Conservation (phyloP, 2,888 invertebrate species). For the Trissolcus brochymenae region DNA sequence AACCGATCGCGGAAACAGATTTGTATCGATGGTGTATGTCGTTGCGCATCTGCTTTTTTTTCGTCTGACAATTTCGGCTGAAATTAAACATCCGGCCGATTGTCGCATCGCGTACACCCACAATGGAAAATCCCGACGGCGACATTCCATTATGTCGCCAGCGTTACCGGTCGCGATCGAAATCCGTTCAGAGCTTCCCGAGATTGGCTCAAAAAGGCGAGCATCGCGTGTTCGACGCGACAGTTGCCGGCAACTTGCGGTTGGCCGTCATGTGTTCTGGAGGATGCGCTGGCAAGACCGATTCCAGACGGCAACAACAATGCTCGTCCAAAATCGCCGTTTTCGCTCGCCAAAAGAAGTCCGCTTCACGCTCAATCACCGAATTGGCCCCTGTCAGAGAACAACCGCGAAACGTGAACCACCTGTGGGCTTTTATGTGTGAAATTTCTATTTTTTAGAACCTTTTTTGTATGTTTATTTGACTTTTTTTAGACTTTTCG, state of each 20-base stretch:
- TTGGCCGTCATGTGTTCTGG: slow-evolving; percentile 69
- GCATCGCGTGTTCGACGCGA: slow-evolving; percentile 58
- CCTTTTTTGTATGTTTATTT: neutral
- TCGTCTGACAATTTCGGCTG: neutral
- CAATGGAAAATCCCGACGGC: slow-evolving; percentile 9
- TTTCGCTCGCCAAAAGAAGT: slow-evolving; percentile 55
- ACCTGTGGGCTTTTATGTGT: slow-evolving; percentile 58
- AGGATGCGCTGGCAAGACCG: slow-evolving; percentile 54
- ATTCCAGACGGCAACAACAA: slow-evolving; percentile 33
- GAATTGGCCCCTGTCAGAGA: slow-evolving; percentile 62
- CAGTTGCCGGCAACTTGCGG: slow-evolving; percentile 68
- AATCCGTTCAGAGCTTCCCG: slow-evolving; percentile 14
- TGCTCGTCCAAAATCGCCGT: slow-evolving; percentile 58
- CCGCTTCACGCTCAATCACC: slow-evolving; percentile 59
- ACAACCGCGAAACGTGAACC: slow-evolving; percentile 61
- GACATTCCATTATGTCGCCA: slow-evolving; percentile 29
- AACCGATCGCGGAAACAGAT: slow-evolving; percentile 14
- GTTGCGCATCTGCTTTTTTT: too few species aligned
- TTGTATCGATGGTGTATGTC: slow-evolving; percentile 10
- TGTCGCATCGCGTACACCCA: slow-evolving; percentile 22
- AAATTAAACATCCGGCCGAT: slow-evolving; percentile 30
- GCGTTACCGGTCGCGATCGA: slow-evolving; percentile 6
- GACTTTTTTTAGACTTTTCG: neutral
- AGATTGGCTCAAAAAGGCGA: slow-evolving; percentile 32
- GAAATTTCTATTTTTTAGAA: slow-evolving; percentile 1